Evolutionary conservation across 2,797 vertebrate species (phyloP), one percentile per base, ranked within the genome.

Genomic region (Rhinella marina): DNA sequence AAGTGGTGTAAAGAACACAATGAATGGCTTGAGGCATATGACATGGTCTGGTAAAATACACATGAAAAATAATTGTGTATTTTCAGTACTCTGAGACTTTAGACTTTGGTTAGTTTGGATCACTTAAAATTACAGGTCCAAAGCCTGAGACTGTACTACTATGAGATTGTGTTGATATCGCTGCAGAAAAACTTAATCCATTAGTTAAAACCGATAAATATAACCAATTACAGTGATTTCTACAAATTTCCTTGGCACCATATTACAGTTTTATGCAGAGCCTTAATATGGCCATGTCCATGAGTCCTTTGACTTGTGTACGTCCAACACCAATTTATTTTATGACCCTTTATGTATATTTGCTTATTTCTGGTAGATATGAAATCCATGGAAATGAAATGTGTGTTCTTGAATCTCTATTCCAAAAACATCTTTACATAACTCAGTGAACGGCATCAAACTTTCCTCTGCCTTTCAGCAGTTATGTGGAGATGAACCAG

Each of bases 391-490:
- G 48, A n/a, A 50, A 52, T 52, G 25, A 76, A 76, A 52, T 52
- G 73, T 7, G 66, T 29, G 14, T 73, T 19, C 17, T 21, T 23
- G 17, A 72, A 72, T 48, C 19, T 21, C 17, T 52, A 13, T 19
- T 73, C 72, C 32, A 50, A 82, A 66, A 25, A 82, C 41, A 25
- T 11, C 64, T 87, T 81, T 81, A 21, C n/a, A 17, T 81, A 81
- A 73, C 70, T 86, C 85, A 81, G 13, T 64, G 52, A 81, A 50
- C 78, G 64, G 50, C 68, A 73, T 73, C 81, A 81, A 66, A 82
- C 68, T 76, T 82, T 76, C 16, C 23, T 52, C 52, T 82, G 79
- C 79, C 79, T 87, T 61, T 82, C 59, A 87, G 70, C 70, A 12
- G 54, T 72, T 50, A 25, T n/a, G 54, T 73, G 57, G 41, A 82